Base-by-base conservation (phyloP, 2,888 invertebrate species). In the Rhamphomyia laevipes region DNA sequence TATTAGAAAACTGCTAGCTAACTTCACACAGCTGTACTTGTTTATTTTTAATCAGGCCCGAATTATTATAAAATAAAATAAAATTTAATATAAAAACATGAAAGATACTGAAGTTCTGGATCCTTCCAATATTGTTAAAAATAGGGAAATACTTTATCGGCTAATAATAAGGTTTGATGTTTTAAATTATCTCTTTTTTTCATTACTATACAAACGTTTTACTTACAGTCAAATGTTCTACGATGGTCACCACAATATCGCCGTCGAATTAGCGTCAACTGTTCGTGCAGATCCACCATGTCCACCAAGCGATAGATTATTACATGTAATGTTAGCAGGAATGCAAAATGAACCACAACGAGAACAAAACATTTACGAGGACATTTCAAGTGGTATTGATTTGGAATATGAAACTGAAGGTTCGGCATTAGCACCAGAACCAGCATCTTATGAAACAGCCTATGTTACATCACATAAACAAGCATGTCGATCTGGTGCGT, bases 391-490 rank as follows among this genome's bases (percentile, higher is more conserved):
- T 0, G 70, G 71, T 15, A 69, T 71, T 45, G 97, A 99, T 71
- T 72, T 99, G 54, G 97, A 99, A 68, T 96, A 86, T 70, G 96
- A 97, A 67, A 94, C 95, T 46, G 97, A 99, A 67, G 88, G 92
- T 0, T 86, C 86, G 7, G 84, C 88, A 0, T 78, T 91, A 15
- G 94, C 97, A 0, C 95, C 97, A 0, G 97, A 99, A 66, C 96
- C 96, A 1, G 92, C 94, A 0, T 81, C 92, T 11, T 99, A 99
- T 65, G 97, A 99, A 73, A 99, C 99, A 0, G 96, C 96, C 0
- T 99, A 97, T 64, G 94, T 99, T 33, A 99, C 99, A 3, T 92
- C 95, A 4, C 97, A 99, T 71, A 97, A 97, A 72, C 93, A 90
- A 59, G 85, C 90, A 49, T 99, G 97, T 56, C 76, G 97, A 47